Base-by-base conservation (phyloP, 2,888 invertebrate species). In the Ormyrus rosae region DNA sequence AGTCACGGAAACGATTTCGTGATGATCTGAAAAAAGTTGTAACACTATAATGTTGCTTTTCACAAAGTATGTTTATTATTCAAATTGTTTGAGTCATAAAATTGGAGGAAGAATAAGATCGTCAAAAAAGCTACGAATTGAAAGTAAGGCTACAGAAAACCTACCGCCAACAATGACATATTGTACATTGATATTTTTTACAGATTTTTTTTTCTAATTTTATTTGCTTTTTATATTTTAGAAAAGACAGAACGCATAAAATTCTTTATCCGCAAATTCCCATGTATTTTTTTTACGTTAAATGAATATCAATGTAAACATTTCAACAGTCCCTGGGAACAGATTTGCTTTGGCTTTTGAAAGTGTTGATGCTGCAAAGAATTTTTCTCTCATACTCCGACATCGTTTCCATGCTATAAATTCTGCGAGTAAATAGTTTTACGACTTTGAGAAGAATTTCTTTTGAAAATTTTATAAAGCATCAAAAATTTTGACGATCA, bases 1-100 rank as follows among this genome's bases (percentile, higher is more conserved):
- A 34, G 48, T 56, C 46, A 64, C n/a, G 6, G 45, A 9, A 10
- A 64, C 10, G 9, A 81, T n/a, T 45, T 77, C 61, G 2, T 73
- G 67, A 58, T 34, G 34, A 34, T 34, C 34, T 34, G 34, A 34
- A 34, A 34, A 34, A 34, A 34, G 4, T 34, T 34, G 34, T 34
- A 34, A 34, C 34, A 34, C 34, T 34, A 34, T 34, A 34, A 34
- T 34, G 34, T 34, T 3, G 34, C 34, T 2, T 4, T 34, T 34
- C 34, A 34, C 0, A 34, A 34, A 34, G 34, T 34, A 34, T 34
- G 34, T 4, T 34, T 34, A 34, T 34, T 34, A 4, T 34, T 34
- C 34, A 34, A 34, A 4, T 34, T 34, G 4, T 34, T 34, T 34
- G 34, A 4, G 34, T 0, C 34, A 34, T 34, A 34, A 34, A 34